phyloP scores from a whole-genome alignment of 2,888 invertebrate genomes.

The Dryomyza anilis region DNA sequence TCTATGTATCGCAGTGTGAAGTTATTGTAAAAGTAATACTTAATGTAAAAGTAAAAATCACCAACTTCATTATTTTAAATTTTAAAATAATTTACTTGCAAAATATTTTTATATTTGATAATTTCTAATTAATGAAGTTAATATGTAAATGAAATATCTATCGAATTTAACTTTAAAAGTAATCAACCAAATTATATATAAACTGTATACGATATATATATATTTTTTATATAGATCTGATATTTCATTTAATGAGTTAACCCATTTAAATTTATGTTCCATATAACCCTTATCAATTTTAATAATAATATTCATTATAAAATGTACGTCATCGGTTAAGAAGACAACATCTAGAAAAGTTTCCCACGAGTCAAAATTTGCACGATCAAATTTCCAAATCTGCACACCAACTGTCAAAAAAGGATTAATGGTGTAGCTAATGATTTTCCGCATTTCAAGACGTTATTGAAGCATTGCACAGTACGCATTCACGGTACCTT shows the following conservation, averaged over 20 bases:
- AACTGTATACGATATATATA: not conserved
- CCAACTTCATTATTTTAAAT: no score
- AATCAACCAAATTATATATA: not conserved
- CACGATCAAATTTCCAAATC: constrained; percentile 15
- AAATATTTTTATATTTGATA: not conserved
- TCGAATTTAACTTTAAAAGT: not conserved
- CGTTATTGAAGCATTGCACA: no score
- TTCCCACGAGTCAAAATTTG: constrained; percentile 5
- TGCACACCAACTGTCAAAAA: constrained; percentile 15
- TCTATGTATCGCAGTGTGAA: no score
- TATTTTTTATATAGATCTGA: not conserved
- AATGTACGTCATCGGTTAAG: no score
- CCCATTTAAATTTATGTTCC: not conserved
- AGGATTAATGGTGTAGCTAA: constrained; percentile 23
- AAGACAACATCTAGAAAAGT: not conserved
- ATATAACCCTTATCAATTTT: not conserved
- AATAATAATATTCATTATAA: not conserved
- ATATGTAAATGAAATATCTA: no score
- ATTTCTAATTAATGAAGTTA: no score
- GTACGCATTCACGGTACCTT: not conserved
- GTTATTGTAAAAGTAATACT: no score
- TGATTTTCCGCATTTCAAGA: constrained; percentile 21
- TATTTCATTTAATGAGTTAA: not conserved
- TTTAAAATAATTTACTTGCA: not conserved
- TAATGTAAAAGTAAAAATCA: no score